A percentile compares a stretch with the other conserved stretches of the same genome.
Conservation (phyloP, 1,140 invertebrate genomes). For the Pseudomyrmex dendroicus region DNA sequence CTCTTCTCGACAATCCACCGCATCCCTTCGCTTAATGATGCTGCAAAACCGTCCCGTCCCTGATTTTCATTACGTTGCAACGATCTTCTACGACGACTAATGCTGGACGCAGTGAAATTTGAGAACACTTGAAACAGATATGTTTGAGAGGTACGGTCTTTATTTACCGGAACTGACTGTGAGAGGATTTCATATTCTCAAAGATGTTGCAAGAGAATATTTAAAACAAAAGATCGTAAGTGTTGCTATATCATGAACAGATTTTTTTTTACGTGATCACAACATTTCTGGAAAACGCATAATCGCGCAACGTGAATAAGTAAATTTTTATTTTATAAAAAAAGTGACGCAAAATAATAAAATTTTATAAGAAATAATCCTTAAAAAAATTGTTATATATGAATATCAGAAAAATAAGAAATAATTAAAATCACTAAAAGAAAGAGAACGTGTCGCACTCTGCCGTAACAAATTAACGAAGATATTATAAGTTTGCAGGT, state of each 20-base stretch:
- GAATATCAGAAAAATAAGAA: too few relatives aligned
- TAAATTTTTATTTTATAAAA: too few relatives aligned
- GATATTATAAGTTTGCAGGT: slow-evolving; percentile 57
- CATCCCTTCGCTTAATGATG: not conserved
- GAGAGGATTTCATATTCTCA: not conserved
- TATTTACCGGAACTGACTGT: not conserved
- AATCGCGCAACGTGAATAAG: too few relatives aligned
- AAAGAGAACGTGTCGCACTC: not conserved
- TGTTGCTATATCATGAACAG: not conserved
- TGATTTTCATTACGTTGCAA: slow-evolving; percentile 72
- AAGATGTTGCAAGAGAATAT: not conserved
- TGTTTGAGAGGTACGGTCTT: not conserved
- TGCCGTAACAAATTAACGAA: slow-evolving; percentile 27
- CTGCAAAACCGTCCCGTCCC: slow-evolving; percentile 43
- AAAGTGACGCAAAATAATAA: too few relatives aligned
- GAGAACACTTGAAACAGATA: slow-evolving; percentile 32
- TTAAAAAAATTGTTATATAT: too few relatives aligned
- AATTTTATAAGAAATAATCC: too few relatives aligned
- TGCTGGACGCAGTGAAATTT: slow-evolving; percentile 36
- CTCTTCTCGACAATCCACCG: slow-evolving; percentile 47
- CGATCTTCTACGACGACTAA: slow-evolving; percentile 10
- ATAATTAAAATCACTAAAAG: too few relatives aligned
- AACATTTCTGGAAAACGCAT: too few relatives aligned
- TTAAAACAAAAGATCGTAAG: not conserved
- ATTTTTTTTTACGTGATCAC: too few relatives aligned